Evolutionary conservation across 2,113 vertebrate species (phyloP), one percentile per base, ranked within the genome.

Genomic region (Lampris megalopsis): DNA sequence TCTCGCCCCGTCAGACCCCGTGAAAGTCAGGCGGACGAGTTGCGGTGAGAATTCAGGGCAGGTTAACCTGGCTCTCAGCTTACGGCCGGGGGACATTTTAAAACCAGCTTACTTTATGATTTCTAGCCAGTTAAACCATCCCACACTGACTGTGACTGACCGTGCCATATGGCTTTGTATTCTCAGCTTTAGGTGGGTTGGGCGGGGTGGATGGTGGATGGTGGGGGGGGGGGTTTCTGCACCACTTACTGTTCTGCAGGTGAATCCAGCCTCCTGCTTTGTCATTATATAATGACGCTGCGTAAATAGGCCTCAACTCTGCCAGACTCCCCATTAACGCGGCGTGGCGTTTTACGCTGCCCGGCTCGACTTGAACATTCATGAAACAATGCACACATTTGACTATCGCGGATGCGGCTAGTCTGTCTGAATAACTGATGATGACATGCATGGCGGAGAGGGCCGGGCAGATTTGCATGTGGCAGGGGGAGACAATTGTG

Each of bases 241-340:
- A 42, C 9, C 13, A 68, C 49, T 53, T 68, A 54, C 58, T 79
- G 56, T 43, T 77, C 78, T 84, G 75, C 68, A 82, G 71, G 83
- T 75, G 5, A 1, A 68, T 87, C 77, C 85, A 86, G 75, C 73
- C 90, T 88, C 79, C 77, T 79, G 82, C 83, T 73, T 92, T 86
- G 88, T 87, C 88, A 89, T 77, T 64, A 80, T 75, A 86, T 73
- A 68, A 84, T 83, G 85, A 88, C 85, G 84, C 73, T 59, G 79
- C 43, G 73, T 89, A n/a, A 89, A 90, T 84, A 68, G 82, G 75
- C 72, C 52, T 81, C 61, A 73, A 52, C 65, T 77, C 43, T 56
- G 68, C 76, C 9, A 80, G 68, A 79, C 77, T 72, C 61, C 69
- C 53, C 9, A 45, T 36, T 63, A 78, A 65, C 38, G 63, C 63